Evolutionary conservation across 2,888 invertebrate species (phyloP).

Genomic region (Actias luna): DNA sequence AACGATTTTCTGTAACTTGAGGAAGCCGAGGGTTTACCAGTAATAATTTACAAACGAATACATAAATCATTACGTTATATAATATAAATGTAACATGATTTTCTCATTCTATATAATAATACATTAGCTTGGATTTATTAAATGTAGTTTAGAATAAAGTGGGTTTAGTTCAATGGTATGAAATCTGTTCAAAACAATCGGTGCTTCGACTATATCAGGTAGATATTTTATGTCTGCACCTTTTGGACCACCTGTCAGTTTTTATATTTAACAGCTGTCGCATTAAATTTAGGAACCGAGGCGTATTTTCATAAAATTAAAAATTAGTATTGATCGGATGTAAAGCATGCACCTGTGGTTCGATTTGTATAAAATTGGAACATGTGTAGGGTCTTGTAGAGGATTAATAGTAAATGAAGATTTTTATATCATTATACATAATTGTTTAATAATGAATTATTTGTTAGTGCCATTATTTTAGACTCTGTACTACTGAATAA

Average conservation of each 20-base stretch:
- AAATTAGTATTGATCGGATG: neutral
- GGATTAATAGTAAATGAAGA: neutral
- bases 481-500: neutral
- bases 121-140: too few relatives aligned
- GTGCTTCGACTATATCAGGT: slow-evolving; percentile 31
- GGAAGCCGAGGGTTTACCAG: neutral
- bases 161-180: too few relatives aligned
- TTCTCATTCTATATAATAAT: too few relatives aligned
- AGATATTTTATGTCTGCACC: slow-evolving; percentile 19
- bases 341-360: neutral
- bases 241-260: slow-evolving; percentile 45
- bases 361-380: neutral
- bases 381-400: neutral
- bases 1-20: neutral
- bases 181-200: neutral
- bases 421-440: neutral
- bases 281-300: slow-evolving; percentile 15
- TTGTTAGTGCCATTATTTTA: neutral
- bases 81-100: neutral
- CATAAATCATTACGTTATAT: neutral
- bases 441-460: neutral
- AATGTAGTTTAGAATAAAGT: too few relatives aligned
- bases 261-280: slow-evolving; percentile 45
- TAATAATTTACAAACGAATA: neutral
- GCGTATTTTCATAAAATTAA: neutral